Percentiles rank a stretch among this genome's conserved stretches.
Evolutionary conservation across 1,140 invertebrate species (phyloP).

Genomic region (Diorhabda sublineata): DNA sequence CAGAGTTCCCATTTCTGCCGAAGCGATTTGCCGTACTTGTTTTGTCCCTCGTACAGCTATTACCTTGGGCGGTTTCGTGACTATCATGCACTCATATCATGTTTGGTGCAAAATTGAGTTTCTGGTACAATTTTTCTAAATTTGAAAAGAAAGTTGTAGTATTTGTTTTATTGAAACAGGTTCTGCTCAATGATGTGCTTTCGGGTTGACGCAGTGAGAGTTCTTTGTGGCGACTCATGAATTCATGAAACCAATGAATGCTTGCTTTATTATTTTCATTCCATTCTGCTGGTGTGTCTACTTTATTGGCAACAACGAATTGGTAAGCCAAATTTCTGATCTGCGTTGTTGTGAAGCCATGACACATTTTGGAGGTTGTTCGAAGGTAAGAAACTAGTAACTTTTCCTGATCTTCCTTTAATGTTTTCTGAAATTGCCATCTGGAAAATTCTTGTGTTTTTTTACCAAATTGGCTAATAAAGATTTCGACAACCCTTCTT

Average conservation of each 20-base stretch:
- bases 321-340: slow-evolving; percentile 31
- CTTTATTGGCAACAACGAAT: slow-evolving; percentile 31
- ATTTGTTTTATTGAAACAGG: slow-evolving; percentile 41
- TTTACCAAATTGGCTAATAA: slow-evolving; percentile 11
- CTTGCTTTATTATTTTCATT: slow-evolving; percentile 41
- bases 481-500: slow-evolving; percentile 15
- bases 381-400: slow-evolving; percentile 14
- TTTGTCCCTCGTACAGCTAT: slow-evolving; percentile 45
- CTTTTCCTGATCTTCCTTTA: slow-evolving; percentile 12
- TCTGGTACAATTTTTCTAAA: slow-evolving; percentile 37
- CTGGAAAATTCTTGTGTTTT: slow-evolving; percentile 14
- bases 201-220: slow-evolving; percentile 17
- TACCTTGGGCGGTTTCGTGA: slow-evolving; percentile 44
- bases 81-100: slow-evolving; percentile 47
- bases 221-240: slow-evolving; percentile 18
- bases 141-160: slow-evolving; percentile 46
- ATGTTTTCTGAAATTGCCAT: slow-evolving; percentile 9
- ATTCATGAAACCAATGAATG: slow-evolving; percentile 27
- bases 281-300: slow-evolving; percentile 38
- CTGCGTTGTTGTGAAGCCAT: slow-evolving; percentile 33
- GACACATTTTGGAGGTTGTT: slow-evolving; percentile 32
- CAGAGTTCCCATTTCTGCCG: slow-evolving; percentile 45
- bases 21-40: slow-evolving; percentile 47
- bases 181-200: slow-evolving; percentile 21
- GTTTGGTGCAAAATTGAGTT: slow-evolving; percentile 37